These are phyloP conservation scores for Rhombomys opimus DNA, from an alignment of 2,113 vertebrate genomes.

Conservation along the genomic window DNA sequence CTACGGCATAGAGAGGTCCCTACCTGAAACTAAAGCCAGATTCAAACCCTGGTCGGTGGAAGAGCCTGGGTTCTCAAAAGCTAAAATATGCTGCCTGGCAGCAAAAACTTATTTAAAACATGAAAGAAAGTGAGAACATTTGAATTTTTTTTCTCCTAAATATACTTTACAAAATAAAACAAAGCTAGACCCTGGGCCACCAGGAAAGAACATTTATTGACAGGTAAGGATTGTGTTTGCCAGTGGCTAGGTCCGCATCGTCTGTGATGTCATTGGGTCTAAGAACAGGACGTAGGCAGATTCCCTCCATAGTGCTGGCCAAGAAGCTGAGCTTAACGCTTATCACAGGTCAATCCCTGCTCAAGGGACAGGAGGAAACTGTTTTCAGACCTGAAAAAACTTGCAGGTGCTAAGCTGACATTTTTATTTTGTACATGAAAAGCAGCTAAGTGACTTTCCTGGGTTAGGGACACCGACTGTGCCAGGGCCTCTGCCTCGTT, in stretches of 20 bases:
- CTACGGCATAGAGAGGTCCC: neutral
- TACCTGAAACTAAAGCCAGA: slow-evolving; percentile 10
- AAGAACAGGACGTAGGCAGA: neutral
- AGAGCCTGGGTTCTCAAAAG: slow-evolving; percentile 2
- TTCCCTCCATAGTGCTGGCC: neutral
- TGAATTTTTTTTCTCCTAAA: slow-evolving; percentile 22
- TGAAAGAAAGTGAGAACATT: slow-evolving; percentile 16
- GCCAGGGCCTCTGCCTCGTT: neutral
- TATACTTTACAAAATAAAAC: neutral
- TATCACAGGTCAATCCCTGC: neutral
- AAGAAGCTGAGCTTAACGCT: neutral
- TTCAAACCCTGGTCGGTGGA: neutral
- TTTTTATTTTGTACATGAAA: slow-evolving; percentile 45
- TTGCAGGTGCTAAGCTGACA: neutral
- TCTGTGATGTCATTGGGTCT: neutral
- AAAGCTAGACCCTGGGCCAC: neutral
- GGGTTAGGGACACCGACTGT: neutral
- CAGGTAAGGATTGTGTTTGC: neutral
- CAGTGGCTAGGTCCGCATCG: neutral
- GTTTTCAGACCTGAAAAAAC: slow-evolving; percentile 37
- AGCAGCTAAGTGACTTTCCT: neutral
- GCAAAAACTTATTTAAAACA: slow-evolving; percentile 26
- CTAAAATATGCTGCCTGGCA: neutral
- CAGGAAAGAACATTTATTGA: neutral
- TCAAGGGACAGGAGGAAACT: neutral